phyloP scores from a whole-genome alignment of 1,140 invertebrate genomes.

The Drosophila triauraria region DNA sequence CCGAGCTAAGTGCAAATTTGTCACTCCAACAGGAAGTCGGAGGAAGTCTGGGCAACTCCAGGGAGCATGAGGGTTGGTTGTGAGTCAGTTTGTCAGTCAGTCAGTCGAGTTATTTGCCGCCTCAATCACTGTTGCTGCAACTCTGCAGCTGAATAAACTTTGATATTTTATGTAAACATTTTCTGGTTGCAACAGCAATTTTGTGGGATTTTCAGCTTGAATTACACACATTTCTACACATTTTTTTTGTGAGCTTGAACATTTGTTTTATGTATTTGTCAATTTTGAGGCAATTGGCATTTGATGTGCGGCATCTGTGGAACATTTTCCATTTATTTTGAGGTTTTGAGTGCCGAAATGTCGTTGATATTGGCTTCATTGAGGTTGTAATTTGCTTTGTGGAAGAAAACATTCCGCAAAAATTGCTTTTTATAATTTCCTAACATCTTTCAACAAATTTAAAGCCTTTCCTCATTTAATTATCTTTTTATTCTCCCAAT shows the following conservation, averaged over 20 bases:
- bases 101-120: conserved; percentile 43
- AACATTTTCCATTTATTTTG: conserved; percentile 7
- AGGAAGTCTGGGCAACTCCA: conserved; percentile 3
- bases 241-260: conserved; percentile 3
- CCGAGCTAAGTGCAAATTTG: conserved; percentile 68
- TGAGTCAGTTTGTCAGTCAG: conserved; percentile 55
- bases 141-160: conserved; percentile 32
- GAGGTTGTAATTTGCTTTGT: conserved; percentile 7
- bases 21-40: conserved; percentile 62
- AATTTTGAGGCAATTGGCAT: conserved; percentile 33
- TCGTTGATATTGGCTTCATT: conserved; percentile 1
- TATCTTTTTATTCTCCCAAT: background rate
- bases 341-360: background rate
- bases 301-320: conserved; percentile 25
- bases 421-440: background rate
- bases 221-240: conserved; percentile 14
- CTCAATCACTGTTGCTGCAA: conserved; percentile 21
- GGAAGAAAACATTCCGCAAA: conserved; percentile 1
- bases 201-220: conserved; percentile 10
- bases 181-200: conserved; percentile 1
- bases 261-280: conserved; percentile 42
- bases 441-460: background rate
- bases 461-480: background rate
- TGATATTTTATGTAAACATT: conserved; percentile 18
- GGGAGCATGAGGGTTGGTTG: conserved; percentile 3